Conservation (phyloP, 2,888 invertebrate genomes). For the Xestia ashworthii region DNA sequence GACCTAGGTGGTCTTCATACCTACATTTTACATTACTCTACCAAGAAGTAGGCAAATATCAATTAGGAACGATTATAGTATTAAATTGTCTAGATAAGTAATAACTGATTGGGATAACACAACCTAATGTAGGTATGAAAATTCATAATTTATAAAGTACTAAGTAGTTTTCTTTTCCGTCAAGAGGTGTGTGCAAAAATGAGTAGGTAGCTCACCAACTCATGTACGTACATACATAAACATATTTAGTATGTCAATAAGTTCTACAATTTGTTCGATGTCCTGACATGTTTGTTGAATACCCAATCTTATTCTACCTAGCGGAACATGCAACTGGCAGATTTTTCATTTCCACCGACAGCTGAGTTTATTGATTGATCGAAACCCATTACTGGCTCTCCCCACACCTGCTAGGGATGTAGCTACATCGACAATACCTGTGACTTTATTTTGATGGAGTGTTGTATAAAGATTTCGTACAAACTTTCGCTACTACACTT, state of each 20-base stretch:
- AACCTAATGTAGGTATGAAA: not conserved
- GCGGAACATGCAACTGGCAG: conserved; percentile 26
- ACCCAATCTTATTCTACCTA: not conserved
- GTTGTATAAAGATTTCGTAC: conserved; percentile 25
- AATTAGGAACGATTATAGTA: not conserved
- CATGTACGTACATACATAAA: not conserved
- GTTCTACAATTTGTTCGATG: not conserved
- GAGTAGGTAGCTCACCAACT: not conserved
- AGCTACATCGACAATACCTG: conserved; percentile 14
- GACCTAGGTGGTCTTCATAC: not conserved
- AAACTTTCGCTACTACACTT: too few species aligned
- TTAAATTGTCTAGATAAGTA: not conserved
- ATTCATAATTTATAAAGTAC: not conserved
- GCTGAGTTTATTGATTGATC: conserved; percentile 49
- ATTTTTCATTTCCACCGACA: conserved; percentile 42
- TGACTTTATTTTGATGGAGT: conserved; percentile 22
- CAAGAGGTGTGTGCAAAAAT: not conserved
- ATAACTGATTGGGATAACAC: conserved; percentile 6
- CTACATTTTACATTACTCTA: not conserved
- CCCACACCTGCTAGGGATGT: conserved; percentile 28
- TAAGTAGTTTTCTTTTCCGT: not conserved
- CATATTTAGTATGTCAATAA: not conserved
- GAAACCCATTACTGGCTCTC: conserved; percentile 43
- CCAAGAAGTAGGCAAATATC: not conserved
- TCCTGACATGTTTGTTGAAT: not conserved